Conservation (phyloP, 2,888 invertebrate genomes). For the Dasysyrphus tricinctus region DNA sequence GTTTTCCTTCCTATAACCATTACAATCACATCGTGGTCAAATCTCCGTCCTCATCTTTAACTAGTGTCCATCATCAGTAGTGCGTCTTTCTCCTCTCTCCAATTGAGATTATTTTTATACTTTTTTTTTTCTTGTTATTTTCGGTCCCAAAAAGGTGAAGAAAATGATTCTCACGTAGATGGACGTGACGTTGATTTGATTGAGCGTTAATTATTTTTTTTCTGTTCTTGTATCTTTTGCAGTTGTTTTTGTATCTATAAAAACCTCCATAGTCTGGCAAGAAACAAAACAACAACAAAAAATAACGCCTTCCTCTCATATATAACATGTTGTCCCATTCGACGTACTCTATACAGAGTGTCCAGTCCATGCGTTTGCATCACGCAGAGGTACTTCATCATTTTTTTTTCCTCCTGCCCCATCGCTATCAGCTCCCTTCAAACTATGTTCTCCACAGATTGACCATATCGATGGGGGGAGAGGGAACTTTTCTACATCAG, state of each 20-base stretch:
- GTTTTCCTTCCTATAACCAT: neutral
- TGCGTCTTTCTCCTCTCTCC: neutral
- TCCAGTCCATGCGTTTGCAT: slow-evolving; percentile 63
- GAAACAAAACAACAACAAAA: slow-evolving; percentile 15
- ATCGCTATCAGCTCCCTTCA: neutral
- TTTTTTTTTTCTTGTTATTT: slow-evolving; percentile 33
- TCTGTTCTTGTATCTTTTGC: slow-evolving; percentile 2
- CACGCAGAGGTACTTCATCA: slow-evolving; percentile 74
- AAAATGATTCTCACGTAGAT: slow-evolving; percentile 83
- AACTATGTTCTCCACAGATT: slow-evolving; percentile 36
- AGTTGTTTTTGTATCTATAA: slow-evolving; percentile 32
- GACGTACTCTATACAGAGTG: neutral
- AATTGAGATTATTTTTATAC: slow-evolving; percentile 27
- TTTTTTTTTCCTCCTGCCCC: slow-evolving; percentile 38
- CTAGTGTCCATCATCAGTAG: slow-evolving; percentile 22
- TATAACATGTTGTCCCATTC: slow-evolving; percentile 58
- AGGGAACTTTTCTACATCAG: neutral
- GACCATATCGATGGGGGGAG: neutral
- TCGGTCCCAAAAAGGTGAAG: slow-evolving; percentile 75
- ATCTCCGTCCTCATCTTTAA: slow-evolving; percentile 5
- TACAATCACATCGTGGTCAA: slow-evolving; percentile 30
- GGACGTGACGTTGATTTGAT: slow-evolving; percentile 84
- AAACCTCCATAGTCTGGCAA: neutral
- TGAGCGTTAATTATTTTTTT: slow-evolving; percentile 78
- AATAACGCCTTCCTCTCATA: slow-evolving; percentile 47